Evolutionary conservation across 1,140 invertebrate genomes (phyloP), one percentile per base, ranked within the genome.

Genomic region (Drosophila repletoides): DNA sequence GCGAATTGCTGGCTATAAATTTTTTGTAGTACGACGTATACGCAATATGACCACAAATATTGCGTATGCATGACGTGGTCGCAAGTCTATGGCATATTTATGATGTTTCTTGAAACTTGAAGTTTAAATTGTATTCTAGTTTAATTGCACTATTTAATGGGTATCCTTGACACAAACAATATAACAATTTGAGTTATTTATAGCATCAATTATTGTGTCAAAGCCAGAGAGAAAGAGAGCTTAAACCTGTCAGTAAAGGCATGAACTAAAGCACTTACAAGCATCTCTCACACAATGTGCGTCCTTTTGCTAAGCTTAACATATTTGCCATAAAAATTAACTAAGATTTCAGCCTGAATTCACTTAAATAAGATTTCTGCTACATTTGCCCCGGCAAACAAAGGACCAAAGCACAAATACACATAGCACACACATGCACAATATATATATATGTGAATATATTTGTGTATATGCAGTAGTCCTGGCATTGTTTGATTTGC

Each of bases 281-380:
- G 51, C 22, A 34, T 49, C 66, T 65, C 38, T 49, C 66, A 58
- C 38, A 38, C 26, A 61, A 21, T 53, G 28, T 45, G 40, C 28
- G 28, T 49, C 22, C 41, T 41, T 52, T 60, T 24, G 28, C 31
- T 31, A 55, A 53, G 49, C 41, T 58, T 70, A 53, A 36, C 58
- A 51, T 73, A 64, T 73, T 73, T 73, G 70, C 59, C 34, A 71
- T 70, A 70, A 70, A 71, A 73, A 73, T 73, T 73, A 65, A 71
- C 70, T 72, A 72, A 72, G 70, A 70, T 72, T 72, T 69, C 58
- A 63, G 65, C 65, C 24, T 70, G 71, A 73, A 71, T 66, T 74
- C 60, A 71, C 68, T 74, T 66, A 60, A 74, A 60, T 33, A 66
- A 48, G 61, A 71, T 71, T 74, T 74, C 67, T 71, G 61, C 68